These are phyloP conservation scores for Tribolium madens DNA, from an alignment of 1,140 invertebrate species.

Conservation along the genomic window DNA sequence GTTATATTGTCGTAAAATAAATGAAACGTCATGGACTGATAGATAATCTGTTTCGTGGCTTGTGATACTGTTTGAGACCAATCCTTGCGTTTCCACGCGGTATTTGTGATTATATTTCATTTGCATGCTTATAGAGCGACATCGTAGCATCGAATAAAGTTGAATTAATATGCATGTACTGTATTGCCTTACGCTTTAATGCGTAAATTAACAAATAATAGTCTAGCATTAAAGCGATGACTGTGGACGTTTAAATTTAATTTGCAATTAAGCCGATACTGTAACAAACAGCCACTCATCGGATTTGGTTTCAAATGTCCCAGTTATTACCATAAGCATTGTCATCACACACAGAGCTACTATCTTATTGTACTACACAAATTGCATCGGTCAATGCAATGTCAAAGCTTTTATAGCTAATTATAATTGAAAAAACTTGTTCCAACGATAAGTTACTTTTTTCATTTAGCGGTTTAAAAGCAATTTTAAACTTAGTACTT, in stretches of 20 bases:
- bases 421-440: too few species aligned
- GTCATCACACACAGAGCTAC: not conserved
- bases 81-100: constrained; percentile 4
- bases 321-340: not conserved
- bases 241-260: constrained; percentile 36
- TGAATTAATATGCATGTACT: constrained; percentile 31
- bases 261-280: constrained; percentile 35
- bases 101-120: constrained; percentile 19
- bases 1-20: not conserved
- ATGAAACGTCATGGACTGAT: constrained; percentile 7
- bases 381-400: too few species aligned
- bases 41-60: not conserved
- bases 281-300: not conserved
- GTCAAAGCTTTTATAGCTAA: too few species aligned
- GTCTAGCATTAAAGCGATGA: constrained; percentile 27
- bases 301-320: not conserved
- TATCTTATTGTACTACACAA: too few species aligned
- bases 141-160: constrained; percentile 7
- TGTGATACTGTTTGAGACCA: not conserved
- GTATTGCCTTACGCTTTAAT: constrained; percentile 30
- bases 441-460: too few species aligned
- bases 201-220: constrained; percentile 39
- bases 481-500: not conserved
- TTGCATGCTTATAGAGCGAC: constrained; percentile 18
- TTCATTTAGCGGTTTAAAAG: not conserved